Conservation (phyloP, 2,113 vertebrate genomes). For the Butorides virescens region DNA sequence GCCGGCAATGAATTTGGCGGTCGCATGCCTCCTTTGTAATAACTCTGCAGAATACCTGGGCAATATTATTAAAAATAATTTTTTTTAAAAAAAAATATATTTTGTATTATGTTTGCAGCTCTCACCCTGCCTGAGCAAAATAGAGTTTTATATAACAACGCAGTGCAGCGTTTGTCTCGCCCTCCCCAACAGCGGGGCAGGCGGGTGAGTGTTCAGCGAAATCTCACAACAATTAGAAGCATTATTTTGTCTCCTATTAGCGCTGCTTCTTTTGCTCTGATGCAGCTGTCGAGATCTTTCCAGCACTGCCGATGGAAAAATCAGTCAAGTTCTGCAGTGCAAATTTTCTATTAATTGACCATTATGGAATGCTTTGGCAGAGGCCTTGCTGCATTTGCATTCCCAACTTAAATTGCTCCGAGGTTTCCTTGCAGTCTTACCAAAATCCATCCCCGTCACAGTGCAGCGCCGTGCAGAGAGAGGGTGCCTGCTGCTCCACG, state of each 20-base stretch:
- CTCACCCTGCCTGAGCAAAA: background rate
- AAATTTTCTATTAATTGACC: background rate
- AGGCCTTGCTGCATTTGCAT: background rate
- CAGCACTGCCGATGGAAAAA: background rate
- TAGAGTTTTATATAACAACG: background rate
- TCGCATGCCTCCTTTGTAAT: background rate
- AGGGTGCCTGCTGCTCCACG: background rate
- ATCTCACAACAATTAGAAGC: background rate
- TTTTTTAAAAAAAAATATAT: no score
- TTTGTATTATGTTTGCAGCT: background rate
- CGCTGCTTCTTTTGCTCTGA: background rate
- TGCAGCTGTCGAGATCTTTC: background rate
- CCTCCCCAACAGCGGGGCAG: background rate
- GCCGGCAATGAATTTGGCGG: background rate
- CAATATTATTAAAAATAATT: background rate
- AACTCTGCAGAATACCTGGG: background rate
- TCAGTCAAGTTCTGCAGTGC: background rate
- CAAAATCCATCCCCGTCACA: background rate
- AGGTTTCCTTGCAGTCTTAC: background rate
- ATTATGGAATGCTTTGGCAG: background rate
- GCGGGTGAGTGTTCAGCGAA: background rate
- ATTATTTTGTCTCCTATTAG: background rate
- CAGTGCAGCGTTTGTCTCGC: background rate
- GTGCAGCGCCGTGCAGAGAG: background rate
- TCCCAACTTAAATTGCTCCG: background rate